Base-by-base conservation (phyloP, 2,113 vertebrate species). In the Sinocyclocheilus anophthalmus region DNA sequence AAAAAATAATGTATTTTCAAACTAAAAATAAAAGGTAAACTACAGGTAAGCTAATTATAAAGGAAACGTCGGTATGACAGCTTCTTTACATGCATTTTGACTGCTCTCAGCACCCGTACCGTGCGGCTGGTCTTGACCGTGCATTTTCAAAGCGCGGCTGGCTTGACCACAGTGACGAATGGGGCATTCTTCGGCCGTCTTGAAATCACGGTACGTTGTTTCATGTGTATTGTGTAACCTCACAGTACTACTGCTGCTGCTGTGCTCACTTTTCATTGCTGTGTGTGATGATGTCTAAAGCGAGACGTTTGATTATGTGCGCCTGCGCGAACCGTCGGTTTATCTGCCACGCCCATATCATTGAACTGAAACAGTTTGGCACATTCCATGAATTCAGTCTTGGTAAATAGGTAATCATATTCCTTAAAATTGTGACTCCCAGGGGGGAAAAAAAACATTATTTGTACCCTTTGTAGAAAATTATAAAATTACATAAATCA, bases 301-400 rank as follows among this genome's bases (percentile, higher is more conserved):
- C 63, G 7, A 76, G n/a, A 53, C 18, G 65, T 3, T 30, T 7
- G 18, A 14, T 10, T 1, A 9, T 33, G 3, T 59, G 65, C 83
- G 85, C 88, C 65, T 61, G 88, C 73, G 88, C 61, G 22, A 2
- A 2, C 37, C 6, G n/a, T 48, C 3, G 11, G 26, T 22, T 7
- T 1, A 8, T 84, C 77, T 8, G 42, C 39, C 85, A 81, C 85
- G 85, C 88, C 88, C 85, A 84, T 26, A 33, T 8, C 16, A 4
- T 22, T 37, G 14, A 70, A 72, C 69, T 70, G 24, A 16, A 33
- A 33, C 6, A 69, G 26, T 69, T 30, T 63, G 6, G 26, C 26
- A 33, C 65, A 69, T 33, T 33, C 26, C 30, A 33, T 5, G 11
- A 63, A 63, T 30, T 69, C 67, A 69, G 67, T 69, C 67, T 5